A percentile compares a stretch with the other conserved stretches of the same genome.
phyloP scores from a whole-genome alignment of 2,888 invertebrate genomes.

The Oligia fasciuncula region DNA sequence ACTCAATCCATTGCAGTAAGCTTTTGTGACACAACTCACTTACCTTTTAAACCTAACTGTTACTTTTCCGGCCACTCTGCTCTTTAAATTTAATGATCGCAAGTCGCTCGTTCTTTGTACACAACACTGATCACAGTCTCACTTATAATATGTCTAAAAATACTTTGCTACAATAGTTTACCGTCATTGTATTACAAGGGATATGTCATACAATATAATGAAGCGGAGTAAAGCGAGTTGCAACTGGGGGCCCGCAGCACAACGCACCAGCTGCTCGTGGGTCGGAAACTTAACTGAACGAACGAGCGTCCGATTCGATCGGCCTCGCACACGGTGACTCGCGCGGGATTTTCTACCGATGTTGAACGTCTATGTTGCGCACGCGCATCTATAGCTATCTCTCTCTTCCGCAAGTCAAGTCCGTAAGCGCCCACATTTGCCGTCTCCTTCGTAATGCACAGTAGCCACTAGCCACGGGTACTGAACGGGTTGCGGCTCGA shows the following conservation, averaged over 20 bases:
- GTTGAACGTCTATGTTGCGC: slow-evolving; percentile 77
- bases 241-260: slow-evolving; percentile 79
- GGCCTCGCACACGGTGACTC: slow-evolving; percentile 78
- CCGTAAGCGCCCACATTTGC: slow-evolving; percentile 41
- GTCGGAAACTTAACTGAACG: slow-evolving; percentile 86
- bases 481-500: slow-evolving; percentile 86
- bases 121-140: slow-evolving; percentile 83
- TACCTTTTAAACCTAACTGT: slow-evolving; percentile 88
- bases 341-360: slow-evolving; percentile 83
- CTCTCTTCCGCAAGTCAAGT: slow-evolving; percentile 64
- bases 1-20: slow-evolving; percentile 84
- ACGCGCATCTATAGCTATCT: slow-evolving; percentile 79
- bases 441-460: slow-evolving; percentile 81
- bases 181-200: slow-evolving; percentile 83
- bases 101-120: slow-evolving; percentile 74
- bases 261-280: slow-evolving; percentile 85
- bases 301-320: slow-evolving; percentile 80
- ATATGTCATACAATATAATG: slow-evolving; percentile 76
- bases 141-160: slow-evolving; percentile 73
- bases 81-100: slow-evolving; percentile 76
- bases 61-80: slow-evolving; percentile 81
- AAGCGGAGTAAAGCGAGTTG: slow-evolving; percentile 83
- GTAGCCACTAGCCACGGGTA: slow-evolving; percentile 84
- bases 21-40: slow-evolving; percentile 88
- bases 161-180: slow-evolving; percentile 74